Evolutionary conservation across 2,888 invertebrate genomes (phyloP).

Genomic region (Sialis lutaria): DNA sequence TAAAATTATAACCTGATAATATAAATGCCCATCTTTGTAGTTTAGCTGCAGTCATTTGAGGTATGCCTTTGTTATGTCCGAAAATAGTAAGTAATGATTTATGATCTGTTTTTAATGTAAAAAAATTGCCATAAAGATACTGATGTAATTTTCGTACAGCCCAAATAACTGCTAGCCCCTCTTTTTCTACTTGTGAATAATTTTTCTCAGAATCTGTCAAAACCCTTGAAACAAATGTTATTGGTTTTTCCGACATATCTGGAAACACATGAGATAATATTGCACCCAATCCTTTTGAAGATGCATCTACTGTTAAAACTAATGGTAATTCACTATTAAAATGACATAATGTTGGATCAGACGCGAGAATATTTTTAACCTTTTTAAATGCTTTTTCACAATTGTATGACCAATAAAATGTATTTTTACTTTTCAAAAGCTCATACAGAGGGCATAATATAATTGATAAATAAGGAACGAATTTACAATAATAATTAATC

Average conservation of each 20-base stretch:
- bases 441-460: neutral
- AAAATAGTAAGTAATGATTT: slow-evolving; percentile 3
- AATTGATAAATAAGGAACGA: neutral
- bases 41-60: slow-evolving; percentile 3
- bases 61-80: neutral
- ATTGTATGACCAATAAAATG: neutral
- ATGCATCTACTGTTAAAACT: slow-evolving; percentile 4
- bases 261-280: neutral
- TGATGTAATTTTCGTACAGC: neutral
- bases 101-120: slow-evolving; percentile 1
- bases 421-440: neutral
- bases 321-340: neutral
- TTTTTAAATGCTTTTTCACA: neutral
- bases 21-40: slow-evolving; percentile 9
- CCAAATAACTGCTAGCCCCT: slow-evolving; percentile 5
- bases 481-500: neutral
- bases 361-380: neutral
- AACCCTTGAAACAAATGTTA: slow-evolving; percentile 9
- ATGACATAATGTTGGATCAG: neutral
- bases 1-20: slow-evolving; percentile 10
- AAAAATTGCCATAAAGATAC: neutral
- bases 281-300: neutral
- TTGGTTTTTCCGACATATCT: slow-evolving; percentile 3
- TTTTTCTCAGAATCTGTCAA: slow-evolving; percentile 7
- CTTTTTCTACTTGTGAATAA: slow-evolving; percentile 7